Evolutionary conservation across 2,797 vertebrate species (phyloP), one percentile per base, ranked within the genome.

Genomic region (Erpetoichthys calabaricus): DNA sequence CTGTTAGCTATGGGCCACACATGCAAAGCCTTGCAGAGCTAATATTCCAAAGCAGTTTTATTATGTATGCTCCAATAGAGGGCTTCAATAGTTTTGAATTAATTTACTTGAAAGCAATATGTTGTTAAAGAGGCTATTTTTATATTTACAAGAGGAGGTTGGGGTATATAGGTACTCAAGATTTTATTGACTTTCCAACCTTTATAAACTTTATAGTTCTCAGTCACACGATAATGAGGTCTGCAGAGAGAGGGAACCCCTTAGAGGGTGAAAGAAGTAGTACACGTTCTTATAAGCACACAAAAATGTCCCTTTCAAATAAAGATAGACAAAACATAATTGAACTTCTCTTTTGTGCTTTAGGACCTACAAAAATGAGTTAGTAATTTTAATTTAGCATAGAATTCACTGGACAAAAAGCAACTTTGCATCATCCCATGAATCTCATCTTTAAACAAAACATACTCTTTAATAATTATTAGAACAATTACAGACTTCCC

Each of bases 401-500:
- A 9, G 7, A 8, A 46, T 56, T 47, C 47, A 58, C 58, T 62
- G 67, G 72, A 68, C 69, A 63, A 66, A 62, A 67, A 56, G 44
- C 57, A 70, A 65, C 65, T 45, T 51, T 63, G 67, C 46, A 53
- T 7, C 1, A 56, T 55, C 64, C 71, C 54, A 50, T 59, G 55
- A 68, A 60, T 70, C 62, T 59, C 46, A 58, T 67, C 57, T 65
- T 69, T 60, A 75, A 62, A 67, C 68, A 71, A 68, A 73, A 59
- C 65, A 70, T 65, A 73, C 62, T 70, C 65, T 66, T 63, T 59
- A 60, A 64, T 58, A 67, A 75, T 80, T 70, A 75, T 74, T 73
- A 72, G 73, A 75, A 75, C 66, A 75, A 77, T 73, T 70, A 69
- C 68, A 71, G 25, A 70, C 68, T 65, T 71, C 70, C 71, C 73